These are phyloP conservation scores for Sander vitreus DNA, from an alignment of 2,113 vertebrate species.

Conservation along the genomic window DNA sequence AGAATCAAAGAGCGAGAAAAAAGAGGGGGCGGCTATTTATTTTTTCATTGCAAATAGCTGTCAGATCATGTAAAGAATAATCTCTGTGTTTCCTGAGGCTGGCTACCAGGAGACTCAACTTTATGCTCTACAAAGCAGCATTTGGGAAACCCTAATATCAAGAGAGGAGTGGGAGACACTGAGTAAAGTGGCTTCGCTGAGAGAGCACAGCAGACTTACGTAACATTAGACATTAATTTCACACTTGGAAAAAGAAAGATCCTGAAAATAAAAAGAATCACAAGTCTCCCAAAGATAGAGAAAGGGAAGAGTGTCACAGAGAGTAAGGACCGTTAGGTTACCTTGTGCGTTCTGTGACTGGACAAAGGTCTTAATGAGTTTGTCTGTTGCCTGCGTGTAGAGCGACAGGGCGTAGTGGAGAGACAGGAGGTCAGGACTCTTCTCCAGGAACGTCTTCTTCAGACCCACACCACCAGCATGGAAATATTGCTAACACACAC, in stretches of 20 bases:
- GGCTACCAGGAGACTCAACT: constrained; percentile 49
- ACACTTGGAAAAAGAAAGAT: constrained; percentile 9
- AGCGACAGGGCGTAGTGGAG: constrained; percentile 97
- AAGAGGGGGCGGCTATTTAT: constrained; percentile 45
- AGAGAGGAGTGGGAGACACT: constrained; percentile 20
- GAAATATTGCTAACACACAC: constrained; percentile 93
- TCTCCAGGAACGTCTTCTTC: constrained; percentile 98
- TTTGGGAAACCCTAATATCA: constrained; percentile 44
- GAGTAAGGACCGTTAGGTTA: constrained; percentile 68
- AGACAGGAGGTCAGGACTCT: constrained; percentile 95
- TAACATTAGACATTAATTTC: background rate
- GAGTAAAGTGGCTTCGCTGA: constrained; percentile 5
- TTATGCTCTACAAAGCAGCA: constrained; percentile 32
- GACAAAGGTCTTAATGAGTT: constrained; percentile 98
- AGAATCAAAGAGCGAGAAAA: constrained; percentile 41
- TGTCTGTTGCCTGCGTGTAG: constrained; percentile 97
- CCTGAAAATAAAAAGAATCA: constrained; percentile 2
- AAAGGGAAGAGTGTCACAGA: background rate
- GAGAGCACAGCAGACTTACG: background rate
- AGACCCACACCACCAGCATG: constrained; percentile 96
- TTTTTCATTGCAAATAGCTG: constrained; percentile 60
- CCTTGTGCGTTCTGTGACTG: constrained; percentile 95
- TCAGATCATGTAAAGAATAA: constrained; percentile 56
- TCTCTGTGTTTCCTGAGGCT: constrained; percentile 32
- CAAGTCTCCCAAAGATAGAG: constrained; percentile 1